These are phyloP conservation scores for Lycorma delicatula DNA, from an alignment of 1,140 invertebrate genomes.

Conservation along the genomic window DNA sequence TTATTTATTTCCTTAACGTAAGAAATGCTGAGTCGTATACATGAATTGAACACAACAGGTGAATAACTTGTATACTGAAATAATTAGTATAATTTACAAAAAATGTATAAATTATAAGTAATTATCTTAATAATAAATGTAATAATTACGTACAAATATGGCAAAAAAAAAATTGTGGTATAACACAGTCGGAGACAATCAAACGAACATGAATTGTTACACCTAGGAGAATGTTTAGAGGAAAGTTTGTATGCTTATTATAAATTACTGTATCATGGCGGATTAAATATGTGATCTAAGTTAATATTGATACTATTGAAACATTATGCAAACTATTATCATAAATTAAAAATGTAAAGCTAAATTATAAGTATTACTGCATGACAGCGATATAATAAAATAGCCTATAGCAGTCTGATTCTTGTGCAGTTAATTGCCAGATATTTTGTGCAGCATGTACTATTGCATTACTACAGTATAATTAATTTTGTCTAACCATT, in stretches of 20 bases:
- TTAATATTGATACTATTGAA: slow-evolving; percentile 28
- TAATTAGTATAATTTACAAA: slow-evolving; percentile 10
- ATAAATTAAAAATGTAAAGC: slow-evolving; percentile 26
- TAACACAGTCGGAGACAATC: slow-evolving; percentile 6
- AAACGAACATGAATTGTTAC: slow-evolving; percentile 27
- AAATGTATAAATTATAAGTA: slow-evolving; percentile 10
- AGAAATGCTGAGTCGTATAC: slow-evolving; percentile 11
- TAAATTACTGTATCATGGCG: slow-evolving; percentile 23
- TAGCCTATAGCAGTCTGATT: slow-evolving; percentile 23
- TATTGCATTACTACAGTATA: not conserved
- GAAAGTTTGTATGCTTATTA: slow-evolving; percentile 22
- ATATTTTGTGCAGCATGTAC: not conserved
- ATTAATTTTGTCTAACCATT: too few relatives aligned
- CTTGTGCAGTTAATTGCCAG: slow-evolving; percentile 3
- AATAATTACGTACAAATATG: slow-evolving; percentile 17
- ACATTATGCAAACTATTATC: slow-evolving; percentile 29
- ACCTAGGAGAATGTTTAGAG: slow-evolving; percentile 24
- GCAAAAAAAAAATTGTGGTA: slow-evolving; percentile 22
- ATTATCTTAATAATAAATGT: not conserved
- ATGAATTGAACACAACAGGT: slow-evolving; percentile 17
- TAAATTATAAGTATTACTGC: slow-evolving; percentile 26
- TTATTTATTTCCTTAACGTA: too few relatives aligned
- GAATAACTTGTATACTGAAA: slow-evolving; percentile 3
- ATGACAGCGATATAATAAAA: slow-evolving; percentile 21
- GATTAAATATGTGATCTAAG: slow-evolving; percentile 24